Percentiles rank a stretch among this genome's conserved stretches.
These are phyloP conservation scores for Acanthopagrus latus DNA, from an alignment of 2,797 vertebrate genomes.

Conservation along the genomic window DNA sequence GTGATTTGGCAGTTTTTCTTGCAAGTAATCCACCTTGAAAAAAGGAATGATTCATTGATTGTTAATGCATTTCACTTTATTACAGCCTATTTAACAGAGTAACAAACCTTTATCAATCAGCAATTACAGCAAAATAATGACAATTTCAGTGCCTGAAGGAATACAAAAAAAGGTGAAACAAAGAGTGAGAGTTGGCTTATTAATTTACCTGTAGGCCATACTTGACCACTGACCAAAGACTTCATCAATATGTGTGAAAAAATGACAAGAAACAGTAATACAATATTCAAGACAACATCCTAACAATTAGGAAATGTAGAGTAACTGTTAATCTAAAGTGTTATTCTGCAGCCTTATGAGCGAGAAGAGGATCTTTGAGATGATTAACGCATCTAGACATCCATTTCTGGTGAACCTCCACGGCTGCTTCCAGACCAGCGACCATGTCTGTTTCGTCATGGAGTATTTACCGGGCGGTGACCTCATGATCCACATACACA, in stretches of 20 bases:
- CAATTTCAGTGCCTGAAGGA: not conserved
- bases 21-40: not conserved
- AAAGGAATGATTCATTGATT: not conserved
- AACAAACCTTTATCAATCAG: slow-evolving; percentile 3
- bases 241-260: not conserved
- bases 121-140: not conserved
- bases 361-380: slow-evolving; percentile 94
- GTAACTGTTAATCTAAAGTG: not conserved
- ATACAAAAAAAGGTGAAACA: not conserved
- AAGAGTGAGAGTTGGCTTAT: not conserved
- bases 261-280: not conserved
- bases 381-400: slow-evolving; percentile 88
- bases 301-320: not conserved
- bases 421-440: slow-evolving; percentile 93
- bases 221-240: not conserved
- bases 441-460: slow-evolving; percentile 94
- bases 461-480: slow-evolving; percentile 94
- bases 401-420: slow-evolving; percentile 94
- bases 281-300: not conserved
- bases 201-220: not conserved
- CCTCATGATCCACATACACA: slow-evolving; percentile 96
- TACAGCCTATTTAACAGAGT: slow-evolving; percentile 7
- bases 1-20: not conserved
- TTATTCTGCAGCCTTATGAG: slow-evolving; percentile 88
- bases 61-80: not conserved